phyloP scores from a whole-genome alignment of 1,140 invertebrate species.

The Zaprionus kolodkinae region DNA sequence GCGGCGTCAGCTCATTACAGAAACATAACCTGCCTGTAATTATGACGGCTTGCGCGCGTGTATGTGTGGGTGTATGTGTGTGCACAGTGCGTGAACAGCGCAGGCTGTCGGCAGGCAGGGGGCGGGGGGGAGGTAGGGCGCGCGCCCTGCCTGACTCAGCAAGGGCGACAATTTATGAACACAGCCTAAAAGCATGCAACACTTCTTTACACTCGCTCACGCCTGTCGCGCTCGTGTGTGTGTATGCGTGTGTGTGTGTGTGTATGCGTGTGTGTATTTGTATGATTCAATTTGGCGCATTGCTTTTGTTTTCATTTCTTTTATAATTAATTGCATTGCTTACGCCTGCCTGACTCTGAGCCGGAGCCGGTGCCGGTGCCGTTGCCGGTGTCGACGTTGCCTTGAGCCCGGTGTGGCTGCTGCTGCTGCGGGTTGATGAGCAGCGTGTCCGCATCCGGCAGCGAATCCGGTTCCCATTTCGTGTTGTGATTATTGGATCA shows the following conservation, averaged over 20 bases:
- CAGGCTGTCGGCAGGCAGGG: not conserved
- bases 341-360: slow-evolving; percentile 64
- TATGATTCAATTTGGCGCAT: slow-evolving; percentile 68
- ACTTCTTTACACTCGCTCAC: slow-evolving; percentile 58
- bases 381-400: not conserved
- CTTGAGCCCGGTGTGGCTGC: not conserved
- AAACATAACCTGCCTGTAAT: slow-evolving; percentile 75
- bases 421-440: slow-evolving; percentile 22
- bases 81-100: not conserved
- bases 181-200: slow-evolving; percentile 75
- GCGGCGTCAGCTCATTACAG: slow-evolving; percentile 63
- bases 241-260: slow-evolving; percentile 8
- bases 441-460: slow-evolving; percentile 17
- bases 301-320: slow-evolving; percentile 79
- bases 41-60: slow-evolving; percentile 42
- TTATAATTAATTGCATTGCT: slow-evolving; percentile 82
- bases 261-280: slow-evolving; percentile 14
- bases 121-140: no score
- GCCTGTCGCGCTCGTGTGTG: slow-evolving; percentile 10
- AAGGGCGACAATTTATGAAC: slow-evolving; percentile 69
- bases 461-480: slow-evolving; percentile 26
- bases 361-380: slow-evolving; percentile 19
- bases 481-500: slow-evolving; percentile 68
- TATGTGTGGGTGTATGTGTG: not conserved
- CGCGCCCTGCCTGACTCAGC: not conserved